These are phyloP conservation scores for Acromyrmex echinatior DNA, from an alignment of 1,140 invertebrate species.

Conservation along the genomic window DNA sequence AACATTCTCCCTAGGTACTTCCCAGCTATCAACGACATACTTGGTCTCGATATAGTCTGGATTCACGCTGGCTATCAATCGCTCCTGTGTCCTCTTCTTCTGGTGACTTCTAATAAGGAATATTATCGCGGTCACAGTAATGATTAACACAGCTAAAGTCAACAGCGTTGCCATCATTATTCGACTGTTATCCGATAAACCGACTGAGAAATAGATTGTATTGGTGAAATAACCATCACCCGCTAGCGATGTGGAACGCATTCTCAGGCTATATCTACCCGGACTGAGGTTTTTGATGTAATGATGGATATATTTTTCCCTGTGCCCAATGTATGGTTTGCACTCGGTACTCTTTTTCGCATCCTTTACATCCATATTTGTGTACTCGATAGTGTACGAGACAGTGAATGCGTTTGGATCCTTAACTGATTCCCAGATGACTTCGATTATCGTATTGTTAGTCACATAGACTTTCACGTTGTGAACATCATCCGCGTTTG, in stretches of 20 bases:
- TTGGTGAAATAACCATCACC: slow-evolving; percentile 88
- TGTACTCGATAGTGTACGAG: slow-evolving; percentile 88
- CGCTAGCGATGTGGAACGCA: slow-evolving; percentile 89
- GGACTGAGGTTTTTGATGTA: slow-evolving; percentile 85
- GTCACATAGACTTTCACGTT: slow-evolving; percentile 75
- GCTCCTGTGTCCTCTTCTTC: slow-evolving; percentile 73
- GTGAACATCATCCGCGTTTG: slow-evolving; percentile 81
- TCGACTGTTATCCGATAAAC: slow-evolving; percentile 54
- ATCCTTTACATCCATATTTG: slow-evolving; percentile 80
- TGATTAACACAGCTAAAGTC: slow-evolving; percentile 34
- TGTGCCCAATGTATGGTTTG: slow-evolving; percentile 47
- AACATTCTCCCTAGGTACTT: slow-evolving; percentile 89
- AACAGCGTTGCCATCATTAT: slow-evolving; percentile 63
- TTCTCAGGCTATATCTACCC: slow-evolving; percentile 89
- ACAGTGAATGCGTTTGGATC: slow-evolving; percentile 89
- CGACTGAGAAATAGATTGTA: slow-evolving; percentile 71
- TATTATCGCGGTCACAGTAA: background rate
- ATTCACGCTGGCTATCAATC: slow-evolving; percentile 82
- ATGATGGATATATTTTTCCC: slow-evolving; percentile 36
- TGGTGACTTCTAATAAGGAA: slow-evolving; percentile 57
- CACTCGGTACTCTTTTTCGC: slow-evolving; percentile 77
- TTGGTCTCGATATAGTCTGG: slow-evolving; percentile 84
- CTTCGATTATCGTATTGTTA: slow-evolving; percentile 79
- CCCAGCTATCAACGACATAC: slow-evolving; percentile 90
- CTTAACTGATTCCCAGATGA: slow-evolving; percentile 88